Percentiles rank a stretch among this genome's conserved stretches.
Conservation (phyloP, 1,140 invertebrate species). For the Heliconius melpomene region DNA sequence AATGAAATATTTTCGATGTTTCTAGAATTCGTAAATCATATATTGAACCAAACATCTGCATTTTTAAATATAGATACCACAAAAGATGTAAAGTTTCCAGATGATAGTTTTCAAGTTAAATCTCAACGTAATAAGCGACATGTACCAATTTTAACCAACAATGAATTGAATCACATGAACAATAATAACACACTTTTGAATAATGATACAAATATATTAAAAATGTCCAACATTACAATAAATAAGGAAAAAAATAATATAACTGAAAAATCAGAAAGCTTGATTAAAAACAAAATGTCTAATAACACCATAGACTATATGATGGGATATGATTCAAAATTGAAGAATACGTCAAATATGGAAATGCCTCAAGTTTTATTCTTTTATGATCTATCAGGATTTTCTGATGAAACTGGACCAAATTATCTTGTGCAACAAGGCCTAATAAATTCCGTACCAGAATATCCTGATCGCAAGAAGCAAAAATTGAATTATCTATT, state of each 20-base stretch:
- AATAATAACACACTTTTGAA: neutral
- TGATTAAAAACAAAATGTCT: neutral
- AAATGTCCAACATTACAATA: neutral
- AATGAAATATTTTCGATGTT: constrained; percentile 56
- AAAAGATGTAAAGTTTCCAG: constrained; percentile 35
- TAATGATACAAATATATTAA: neutral
- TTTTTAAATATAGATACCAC: constrained; percentile 49
- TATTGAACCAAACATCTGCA: constrained; percentile 54
- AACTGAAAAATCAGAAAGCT: neutral
- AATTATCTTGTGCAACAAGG: constrained; percentile 29
- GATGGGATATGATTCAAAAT: constrained; percentile 26
- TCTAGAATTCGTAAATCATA: constrained; percentile 47
- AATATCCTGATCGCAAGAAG: constrained; percentile 25
- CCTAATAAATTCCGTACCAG: neutral
- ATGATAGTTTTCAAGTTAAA: constrained; percentile 24
- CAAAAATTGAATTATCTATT: constrained; percentile 47
- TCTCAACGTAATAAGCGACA: constrained; percentile 58
- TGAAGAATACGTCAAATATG: constrained; percentile 24
- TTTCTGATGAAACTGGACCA: constrained; percentile 48
- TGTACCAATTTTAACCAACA: neutral
- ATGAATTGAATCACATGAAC: neutral
- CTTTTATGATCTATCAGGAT: constrained; percentile 57
- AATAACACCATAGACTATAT: constrained; percentile 1
- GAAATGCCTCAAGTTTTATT: constrained; percentile 47
- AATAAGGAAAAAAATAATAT: neutral